Percentiles rank a stretch among this genome's conserved stretches.
Evolutionary conservation across 2,888 invertebrate genomes (phyloP).

Genomic region (Drosophila nr. perissopoda): DNA sequence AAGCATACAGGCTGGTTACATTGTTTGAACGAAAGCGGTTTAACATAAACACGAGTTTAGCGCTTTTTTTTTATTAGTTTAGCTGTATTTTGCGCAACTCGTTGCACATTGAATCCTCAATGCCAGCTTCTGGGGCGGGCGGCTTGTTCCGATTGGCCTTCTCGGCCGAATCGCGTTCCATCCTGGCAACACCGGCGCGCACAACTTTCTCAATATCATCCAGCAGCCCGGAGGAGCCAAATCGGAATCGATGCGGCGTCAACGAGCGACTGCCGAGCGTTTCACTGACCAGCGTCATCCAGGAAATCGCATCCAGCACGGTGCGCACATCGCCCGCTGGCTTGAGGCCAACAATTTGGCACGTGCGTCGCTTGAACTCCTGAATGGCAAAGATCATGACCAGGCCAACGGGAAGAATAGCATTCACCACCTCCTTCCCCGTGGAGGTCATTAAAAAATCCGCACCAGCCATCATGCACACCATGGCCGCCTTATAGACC

Average conservation of each 20-base stretch:
- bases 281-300: conserved; percentile 93
- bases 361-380: conserved; percentile 90
- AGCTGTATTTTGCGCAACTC: conserved; percentile 35
- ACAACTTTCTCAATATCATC: conserved; percentile 89
- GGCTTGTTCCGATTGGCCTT: conserved; percentile 3
- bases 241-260: conserved; percentile 91
- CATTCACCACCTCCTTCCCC: conserved; percentile 97
- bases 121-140: background rate
- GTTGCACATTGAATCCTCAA: conserved; percentile 36
- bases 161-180: conserved; percentile 32
- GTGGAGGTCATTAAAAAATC: conserved; percentile 99
- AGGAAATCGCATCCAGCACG: conserved; percentile 92
- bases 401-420: conserved; percentile 94
- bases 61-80: background rate
- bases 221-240: conserved; percentile 96
- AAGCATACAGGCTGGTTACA: conserved; percentile 10
- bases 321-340: conserved; percentile 99
- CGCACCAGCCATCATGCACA: conserved; percentile 97
- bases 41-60: background rate
- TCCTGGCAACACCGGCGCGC: conserved; percentile 61
- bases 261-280: conserved; percentile 96
- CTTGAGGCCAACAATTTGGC: conserved; percentile 95
- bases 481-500: conserved; percentile 94
- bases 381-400: conserved; percentile 97
- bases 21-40: background rate